These are phyloP conservation scores for Sinonovacula constricta DNA, from an alignment of 1,140 invertebrate genomes.

Conservation along the genomic window DNA sequence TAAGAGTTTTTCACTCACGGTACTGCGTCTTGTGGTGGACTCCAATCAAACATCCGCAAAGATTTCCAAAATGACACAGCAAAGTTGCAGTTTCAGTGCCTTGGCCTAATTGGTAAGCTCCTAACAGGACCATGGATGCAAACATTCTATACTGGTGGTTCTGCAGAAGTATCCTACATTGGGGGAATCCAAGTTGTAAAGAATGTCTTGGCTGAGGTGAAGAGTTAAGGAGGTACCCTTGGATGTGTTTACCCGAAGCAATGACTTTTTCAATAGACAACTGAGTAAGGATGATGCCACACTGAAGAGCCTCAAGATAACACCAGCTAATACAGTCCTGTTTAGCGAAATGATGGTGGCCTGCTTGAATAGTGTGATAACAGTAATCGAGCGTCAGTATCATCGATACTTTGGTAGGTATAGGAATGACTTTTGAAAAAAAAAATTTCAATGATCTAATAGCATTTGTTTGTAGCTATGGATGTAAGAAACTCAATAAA, in stretches of 20 bases:
- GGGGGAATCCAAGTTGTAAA: neutral
- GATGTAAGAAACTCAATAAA: too few species aligned
- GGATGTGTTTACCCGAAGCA: neutral
- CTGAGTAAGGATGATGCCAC: neutral
- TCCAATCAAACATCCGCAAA: neutral
- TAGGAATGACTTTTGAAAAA: too few species aligned
- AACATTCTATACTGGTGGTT: neutral
- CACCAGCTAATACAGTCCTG: neutral
- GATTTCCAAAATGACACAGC: neutral
- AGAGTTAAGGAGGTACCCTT: neutral
- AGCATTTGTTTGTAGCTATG: too few species aligned
- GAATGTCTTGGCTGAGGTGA: neutral
- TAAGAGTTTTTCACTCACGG: neutral
- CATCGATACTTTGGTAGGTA: constrained; percentile 6
- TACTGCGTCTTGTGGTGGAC: constrained; percentile 3
- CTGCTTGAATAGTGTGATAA: neutral
- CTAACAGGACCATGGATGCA: constrained; percentile 1
- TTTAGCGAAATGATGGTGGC: neutral
- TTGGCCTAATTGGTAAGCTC: neutral
- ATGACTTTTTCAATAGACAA: neutral
- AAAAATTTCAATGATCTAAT: too few species aligned
- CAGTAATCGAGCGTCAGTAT: neutral
- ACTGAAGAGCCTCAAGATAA: neutral
- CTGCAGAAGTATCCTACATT: neutral
- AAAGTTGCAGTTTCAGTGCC: neutral